Evolutionary conservation across 2,113 vertebrate genomes (phyloP), one percentile per base, ranked within the genome.

Genomic region (Chitala chitala): DNA sequence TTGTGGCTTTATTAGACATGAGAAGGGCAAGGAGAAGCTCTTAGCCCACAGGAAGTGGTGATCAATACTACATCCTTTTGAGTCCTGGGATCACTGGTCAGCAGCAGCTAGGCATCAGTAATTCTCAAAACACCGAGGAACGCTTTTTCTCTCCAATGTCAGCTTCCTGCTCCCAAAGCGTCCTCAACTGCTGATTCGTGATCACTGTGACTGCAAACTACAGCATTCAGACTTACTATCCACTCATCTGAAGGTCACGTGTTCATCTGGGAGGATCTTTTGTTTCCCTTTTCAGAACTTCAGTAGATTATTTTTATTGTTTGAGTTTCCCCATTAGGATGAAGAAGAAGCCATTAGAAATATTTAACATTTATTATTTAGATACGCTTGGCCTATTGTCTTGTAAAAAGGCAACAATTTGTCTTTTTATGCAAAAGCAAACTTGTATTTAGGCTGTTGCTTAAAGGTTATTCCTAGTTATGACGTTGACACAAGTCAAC

Each of bases 41-140:
- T 82, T 79, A 83, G 75, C 76, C 78, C 26, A 38, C 75, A 83
- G 83, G 83, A 87, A 86, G 78, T 77, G 75, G 71, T 68, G 80
- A 86, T 87, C 81, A 80, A 89, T 83, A 82, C 75, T 77, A 84
- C 84, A 82, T 82, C 84, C 82, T 83, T 76, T 63, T 77, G 84
- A 86, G 81, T 82, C 85, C 81, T 84, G 3, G 20, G 51, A 1
- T 20, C 20, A 54, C 51, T 1, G n/a, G n/a, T 54, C 58, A 9
- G 56, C 8, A 33, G 26, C 8, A 61, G n/a, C n/a, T n/a, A n/a
- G n/a, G n/a, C n/a, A n/a, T n/a, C n/a, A n/a, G n/a, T n/a, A n/a
- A n/a, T n/a, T n/a, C n/a, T n/a, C n/a, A n/a, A n/a, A n/a, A n/a
- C n/a, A n/a, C n/a, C n/a, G n/a, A n/a, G 58, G 82, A 12, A 4